Evolutionary conservation across 2,113 vertebrate species (phyloP), one percentile per base, ranked within the genome.

Genomic region (Coregonus clupeaformis): DNA sequence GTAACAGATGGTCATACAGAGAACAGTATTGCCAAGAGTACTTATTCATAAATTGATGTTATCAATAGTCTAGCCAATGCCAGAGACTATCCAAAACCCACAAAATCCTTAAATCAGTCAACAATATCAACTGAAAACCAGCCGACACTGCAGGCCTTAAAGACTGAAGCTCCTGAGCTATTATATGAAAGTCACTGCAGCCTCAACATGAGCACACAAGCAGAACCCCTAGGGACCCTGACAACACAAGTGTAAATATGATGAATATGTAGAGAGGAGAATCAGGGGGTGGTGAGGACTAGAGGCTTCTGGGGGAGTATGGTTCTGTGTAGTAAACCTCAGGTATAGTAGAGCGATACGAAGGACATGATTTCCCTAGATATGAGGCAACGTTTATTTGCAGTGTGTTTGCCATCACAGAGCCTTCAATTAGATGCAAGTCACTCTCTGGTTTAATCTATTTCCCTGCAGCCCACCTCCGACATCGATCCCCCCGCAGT

Each of bases 371-470:
- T 47, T 74, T 71, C 71, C 55, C 55, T 77, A 68, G 32, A 77
- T 81, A 80, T 73, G 82, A 82, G 32, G 49, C 81, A 74, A 82
- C 78, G 81, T 84, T 42, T 12, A 87, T 77, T 75, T 69, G 47
- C 36, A 73, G 74, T 73, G 66, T 59, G 69, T 68, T 82, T 77
- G 18, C 30, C 69, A 62, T 72, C 55, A 80, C 20, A 66, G 64
- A 74, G 71, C 73, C 65, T 74, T 84, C 64, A 84, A 82, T 81
- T 80, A 78, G 71, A 82, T 75, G 71, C 68, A 30, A 79, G 68
- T 66, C 68, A 52, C 68, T 77, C 57, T 70, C 74, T 59, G 9
- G 62, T 63, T 32, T 82, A 74, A 82, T 74, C 79, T 75, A 70
- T 79, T 77, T 80, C 80, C 77, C 75, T 72, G 75, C 60, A 63